Percentiles rank a stretch among this genome's conserved stretches.
Conservation (phyloP, 2,888 invertebrate species). For the Biston stratarius region DNA sequence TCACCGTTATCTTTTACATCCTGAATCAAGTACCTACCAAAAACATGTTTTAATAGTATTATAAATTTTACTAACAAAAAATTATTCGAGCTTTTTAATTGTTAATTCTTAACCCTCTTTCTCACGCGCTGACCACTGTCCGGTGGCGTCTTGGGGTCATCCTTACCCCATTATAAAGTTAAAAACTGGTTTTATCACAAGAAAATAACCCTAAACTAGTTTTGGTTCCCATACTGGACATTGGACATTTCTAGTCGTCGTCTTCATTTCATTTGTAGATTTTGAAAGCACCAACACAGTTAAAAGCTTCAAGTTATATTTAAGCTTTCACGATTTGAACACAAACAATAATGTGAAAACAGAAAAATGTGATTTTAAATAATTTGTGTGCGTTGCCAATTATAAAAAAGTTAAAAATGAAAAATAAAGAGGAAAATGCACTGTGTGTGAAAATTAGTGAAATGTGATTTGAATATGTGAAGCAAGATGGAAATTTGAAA, state of each 20-base stretch:
- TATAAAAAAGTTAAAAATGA: background rate
- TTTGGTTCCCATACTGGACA: slow-evolving; percentile 64
- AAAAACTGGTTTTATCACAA: slow-evolving; percentile 55
- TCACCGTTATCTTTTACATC: too few relatives aligned
- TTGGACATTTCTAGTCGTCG: slow-evolving; percentile 16
- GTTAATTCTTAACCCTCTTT: slow-evolving; percentile 45
- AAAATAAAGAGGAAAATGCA: background rate
- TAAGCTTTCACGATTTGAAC: too few relatives aligned
- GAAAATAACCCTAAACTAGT: slow-evolving; percentile 55
- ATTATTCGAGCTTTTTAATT: slow-evolving; percentile 1
- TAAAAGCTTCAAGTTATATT: too few relatives aligned
- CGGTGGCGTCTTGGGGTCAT: slow-evolving; percentile 52
- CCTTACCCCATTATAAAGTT: slow-evolving; percentile 54
- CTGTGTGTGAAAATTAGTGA: background rate
- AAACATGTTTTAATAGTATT: too few relatives aligned
- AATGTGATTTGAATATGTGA: background rate
- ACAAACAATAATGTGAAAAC: too few relatives aligned
- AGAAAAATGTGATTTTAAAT: too few relatives aligned
- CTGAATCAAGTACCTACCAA: too few relatives aligned
- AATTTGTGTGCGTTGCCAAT: too few relatives aligned
- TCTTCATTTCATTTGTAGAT: slow-evolving; percentile 51
- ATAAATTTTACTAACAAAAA: background rate
- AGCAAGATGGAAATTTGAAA: too few relatives aligned
- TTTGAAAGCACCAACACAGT: slow-evolving; percentile 30
- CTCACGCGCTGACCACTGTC: slow-evolving; percentile 66